These are phyloP conservation scores for Monodelphis domestica DNA, from an alignment of 2,797 vertebrate species.

Conservation along the genomic window DNA sequence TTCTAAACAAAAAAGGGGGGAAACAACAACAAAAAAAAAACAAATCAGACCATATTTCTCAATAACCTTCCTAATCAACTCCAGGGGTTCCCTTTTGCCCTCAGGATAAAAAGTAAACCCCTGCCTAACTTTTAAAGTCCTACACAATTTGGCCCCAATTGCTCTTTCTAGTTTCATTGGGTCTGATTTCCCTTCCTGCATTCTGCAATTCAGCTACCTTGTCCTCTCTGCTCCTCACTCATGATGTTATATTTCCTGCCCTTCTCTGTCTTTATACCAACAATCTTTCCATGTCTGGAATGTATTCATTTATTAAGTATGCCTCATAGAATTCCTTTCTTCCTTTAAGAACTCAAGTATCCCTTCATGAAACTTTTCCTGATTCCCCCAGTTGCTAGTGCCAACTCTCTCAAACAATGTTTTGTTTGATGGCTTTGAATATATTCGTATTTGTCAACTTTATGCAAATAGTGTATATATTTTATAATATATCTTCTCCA, in stretches of 20 bases:
- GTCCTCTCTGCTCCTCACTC: not conserved
- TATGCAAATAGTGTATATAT: not conserved
- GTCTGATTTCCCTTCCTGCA: not conserved
- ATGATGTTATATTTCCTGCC: not conserved
- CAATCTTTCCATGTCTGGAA: not conserved
- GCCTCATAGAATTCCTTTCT: no score
- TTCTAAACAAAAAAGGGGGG: no score
- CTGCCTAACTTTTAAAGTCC: not conserved
- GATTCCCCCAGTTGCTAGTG: not conserved
- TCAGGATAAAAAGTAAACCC: not conserved
- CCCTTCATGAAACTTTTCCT: not conserved
- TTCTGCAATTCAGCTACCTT: not conserved
- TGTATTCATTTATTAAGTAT: not conserved
- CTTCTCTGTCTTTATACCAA: not conserved
- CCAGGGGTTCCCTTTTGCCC: not conserved
- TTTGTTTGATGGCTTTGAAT: not conserved
- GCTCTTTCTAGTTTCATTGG: not conserved
- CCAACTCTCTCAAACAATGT: not conserved
- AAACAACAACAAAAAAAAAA: no score
- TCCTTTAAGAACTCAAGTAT: not conserved
- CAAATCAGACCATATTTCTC: not conserved
- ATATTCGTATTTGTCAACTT: not conserved
- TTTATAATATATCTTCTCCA: not conserved
- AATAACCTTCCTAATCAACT: not conserved
- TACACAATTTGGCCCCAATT: not conserved